phyloP scores from a whole-genome alignment of 2,797 vertebrate genomes.

The Amblyraja radiata region DNA sequence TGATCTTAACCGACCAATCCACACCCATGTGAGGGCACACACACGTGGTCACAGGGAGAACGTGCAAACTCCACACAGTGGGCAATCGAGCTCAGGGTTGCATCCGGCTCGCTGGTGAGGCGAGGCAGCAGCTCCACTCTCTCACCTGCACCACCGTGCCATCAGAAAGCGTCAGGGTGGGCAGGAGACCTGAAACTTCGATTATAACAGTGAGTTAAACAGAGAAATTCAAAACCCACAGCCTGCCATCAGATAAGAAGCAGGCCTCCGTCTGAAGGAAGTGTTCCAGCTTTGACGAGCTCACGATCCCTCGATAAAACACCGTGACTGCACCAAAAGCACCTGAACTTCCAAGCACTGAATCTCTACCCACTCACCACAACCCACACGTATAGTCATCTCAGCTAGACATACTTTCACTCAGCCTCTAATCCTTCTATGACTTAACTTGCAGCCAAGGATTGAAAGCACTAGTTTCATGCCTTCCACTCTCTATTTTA shows the following conservation, averaged over 20 bases:
- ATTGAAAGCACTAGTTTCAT: not conserved
- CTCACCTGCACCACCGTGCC: too few relatives aligned
- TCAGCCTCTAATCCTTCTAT: not conserved
- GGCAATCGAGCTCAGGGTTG: too few relatives aligned
- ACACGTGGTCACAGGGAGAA: too few relatives aligned
- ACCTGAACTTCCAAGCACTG: not conserved
- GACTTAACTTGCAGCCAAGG: not conserved
- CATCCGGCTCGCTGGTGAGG: too few relatives aligned
- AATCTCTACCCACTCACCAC: not conserved
- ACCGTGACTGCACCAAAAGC: conserved; percentile 22
- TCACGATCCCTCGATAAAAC: not conserved
- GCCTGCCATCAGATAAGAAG: not conserved
- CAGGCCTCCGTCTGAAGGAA: not conserved
- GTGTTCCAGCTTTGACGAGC: not conserved
- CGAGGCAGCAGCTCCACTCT: too few relatives aligned
- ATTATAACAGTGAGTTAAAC: not conserved
- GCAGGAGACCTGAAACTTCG: not conserved
- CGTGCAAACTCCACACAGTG: too few relatives aligned
- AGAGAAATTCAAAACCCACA: not conserved
- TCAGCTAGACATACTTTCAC: conserved; percentile 14
- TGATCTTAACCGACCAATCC: too few relatives aligned
- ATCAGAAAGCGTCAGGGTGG: too few relatives aligned
- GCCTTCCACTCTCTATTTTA: not conserved
- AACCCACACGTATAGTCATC: not conserved
- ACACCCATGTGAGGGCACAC: too few relatives aligned